A percentile compares a stretch with the other conserved stretches of the same genome.
Conservation (phyloP, 2,888 invertebrate species). For the Cataglyphis livida region DNA sequence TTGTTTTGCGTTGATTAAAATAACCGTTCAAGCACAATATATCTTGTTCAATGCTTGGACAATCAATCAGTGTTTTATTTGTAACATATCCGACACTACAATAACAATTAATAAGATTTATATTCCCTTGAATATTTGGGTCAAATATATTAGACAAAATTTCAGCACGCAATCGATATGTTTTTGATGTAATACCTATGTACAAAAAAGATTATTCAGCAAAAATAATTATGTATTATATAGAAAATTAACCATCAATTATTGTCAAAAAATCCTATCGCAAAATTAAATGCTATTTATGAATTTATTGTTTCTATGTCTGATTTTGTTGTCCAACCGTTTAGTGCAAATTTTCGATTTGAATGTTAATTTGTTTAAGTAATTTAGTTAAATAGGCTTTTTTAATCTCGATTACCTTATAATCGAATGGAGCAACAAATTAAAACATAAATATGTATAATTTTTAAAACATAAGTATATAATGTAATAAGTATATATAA, state of each 20-base stretch:
- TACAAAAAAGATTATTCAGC: background rate
- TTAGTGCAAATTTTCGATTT: too few species aligned
- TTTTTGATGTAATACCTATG: too few species aligned
- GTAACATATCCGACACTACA: background rate
- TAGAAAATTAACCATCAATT: background rate
- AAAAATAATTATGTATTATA: background rate
- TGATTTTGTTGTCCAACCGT: too few species aligned
- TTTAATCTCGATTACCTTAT: background rate
- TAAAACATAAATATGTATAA: too few species aligned
- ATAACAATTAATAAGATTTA: constrained; percentile 2
- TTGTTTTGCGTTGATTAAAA: background rate
- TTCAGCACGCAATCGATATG: too few species aligned
- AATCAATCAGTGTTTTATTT: background rate
- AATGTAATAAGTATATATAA: too few species aligned
- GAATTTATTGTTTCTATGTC: too few species aligned
- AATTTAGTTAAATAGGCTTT: background rate
- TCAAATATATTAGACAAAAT: background rate
- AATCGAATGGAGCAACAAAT: background rate
- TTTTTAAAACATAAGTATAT: too few species aligned
- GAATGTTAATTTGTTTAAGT: background rate
- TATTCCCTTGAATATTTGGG: background rate
- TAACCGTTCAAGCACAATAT: background rate
- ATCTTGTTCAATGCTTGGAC: background rate
- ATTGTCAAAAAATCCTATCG: background rate
- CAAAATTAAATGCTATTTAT: background rate